A percentile compares a stretch with the other conserved stretches of the same genome.
Evolutionary conservation across 2,113 vertebrate genomes (phyloP).

Genomic region (Rissa tridactyla): DNA sequence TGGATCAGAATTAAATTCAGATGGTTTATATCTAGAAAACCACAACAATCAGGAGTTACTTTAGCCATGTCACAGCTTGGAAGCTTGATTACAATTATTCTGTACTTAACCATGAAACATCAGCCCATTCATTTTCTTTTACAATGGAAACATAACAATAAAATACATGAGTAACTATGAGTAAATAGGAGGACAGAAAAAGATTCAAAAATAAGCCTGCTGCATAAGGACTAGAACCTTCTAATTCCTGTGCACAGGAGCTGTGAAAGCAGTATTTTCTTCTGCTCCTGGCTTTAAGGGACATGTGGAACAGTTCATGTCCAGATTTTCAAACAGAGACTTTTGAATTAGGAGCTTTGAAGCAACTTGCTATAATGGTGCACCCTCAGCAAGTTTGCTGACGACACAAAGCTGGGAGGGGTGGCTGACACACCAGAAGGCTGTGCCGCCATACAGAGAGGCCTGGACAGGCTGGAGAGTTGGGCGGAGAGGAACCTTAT

Average conservation of each 20-base stretch:
- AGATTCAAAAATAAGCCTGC: background rate
- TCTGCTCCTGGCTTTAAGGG: background rate
- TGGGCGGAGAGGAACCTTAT: too few relatives aligned
- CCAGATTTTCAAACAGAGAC: background rate
- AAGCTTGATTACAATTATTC: conserved; percentile 8
- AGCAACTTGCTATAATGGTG: background rate
- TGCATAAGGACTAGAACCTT: background rate
- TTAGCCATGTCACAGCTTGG: background rate
- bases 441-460: too few relatives aligned
- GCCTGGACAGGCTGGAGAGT: too few relatives aligned
- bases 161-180: background rate
- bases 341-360: background rate
- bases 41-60: background rate
- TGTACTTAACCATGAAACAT: background rate
- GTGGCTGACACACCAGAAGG: too few relatives aligned
- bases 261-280: background rate
- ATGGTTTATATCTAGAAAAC: conserved; percentile 22
- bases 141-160: background rate
- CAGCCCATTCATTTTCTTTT: background rate
- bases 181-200: background rate
- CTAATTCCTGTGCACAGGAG: background rate
- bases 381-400: too few relatives aligned
- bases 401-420: too few relatives aligned
- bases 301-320: background rate
- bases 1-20: background rate